These are phyloP conservation scores for Acanthococcus lagerstroemiae DNA, from an alignment of 2,888 invertebrate species.

Conservation along the genomic window DNA sequence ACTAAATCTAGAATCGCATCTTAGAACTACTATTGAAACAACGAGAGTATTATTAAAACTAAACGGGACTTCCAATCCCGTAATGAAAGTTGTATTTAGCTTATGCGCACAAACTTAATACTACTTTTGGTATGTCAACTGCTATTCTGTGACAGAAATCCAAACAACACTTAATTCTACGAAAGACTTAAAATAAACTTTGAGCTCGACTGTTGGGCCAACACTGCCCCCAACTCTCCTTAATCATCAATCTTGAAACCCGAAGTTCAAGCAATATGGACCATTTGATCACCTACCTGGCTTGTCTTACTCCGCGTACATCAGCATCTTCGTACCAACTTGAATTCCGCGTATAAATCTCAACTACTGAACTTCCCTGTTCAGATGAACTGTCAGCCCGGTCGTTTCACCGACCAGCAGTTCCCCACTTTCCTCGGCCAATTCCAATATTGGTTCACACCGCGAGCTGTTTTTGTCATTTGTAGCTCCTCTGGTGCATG, in stretches of 20 bases:
- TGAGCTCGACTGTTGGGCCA: neutral
- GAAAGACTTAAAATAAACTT: neutral
- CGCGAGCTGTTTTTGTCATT: neutral
- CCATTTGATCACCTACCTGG: too few species aligned
- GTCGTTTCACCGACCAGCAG: neutral
- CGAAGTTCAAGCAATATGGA: too few species aligned
- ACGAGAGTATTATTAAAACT: neutral
- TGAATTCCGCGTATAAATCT: too few species aligned
- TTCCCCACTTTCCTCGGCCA: neutral
- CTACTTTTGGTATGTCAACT: neutral
- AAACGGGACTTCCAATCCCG: neutral
- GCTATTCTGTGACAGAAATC: neutral
- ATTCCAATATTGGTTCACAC: neutral
- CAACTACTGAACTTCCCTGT: too few species aligned
- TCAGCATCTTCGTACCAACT: too few species aligned
- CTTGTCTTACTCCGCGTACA: too few species aligned
- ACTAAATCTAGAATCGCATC: neutral
- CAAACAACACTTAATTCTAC: neutral
- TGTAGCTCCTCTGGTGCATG: constrained; percentile 8
- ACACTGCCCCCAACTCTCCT: too few species aligned
- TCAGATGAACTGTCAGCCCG: too few species aligned
- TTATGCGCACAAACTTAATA: neutral
- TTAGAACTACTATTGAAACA: neutral
- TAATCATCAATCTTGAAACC: too few species aligned
- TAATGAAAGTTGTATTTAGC: constrained; percentile 1